These are phyloP conservation scores for Coregonus ussuriensis DNA, from an alignment of 2,797 vertebrate species.

Conservation along the genomic window DNA sequence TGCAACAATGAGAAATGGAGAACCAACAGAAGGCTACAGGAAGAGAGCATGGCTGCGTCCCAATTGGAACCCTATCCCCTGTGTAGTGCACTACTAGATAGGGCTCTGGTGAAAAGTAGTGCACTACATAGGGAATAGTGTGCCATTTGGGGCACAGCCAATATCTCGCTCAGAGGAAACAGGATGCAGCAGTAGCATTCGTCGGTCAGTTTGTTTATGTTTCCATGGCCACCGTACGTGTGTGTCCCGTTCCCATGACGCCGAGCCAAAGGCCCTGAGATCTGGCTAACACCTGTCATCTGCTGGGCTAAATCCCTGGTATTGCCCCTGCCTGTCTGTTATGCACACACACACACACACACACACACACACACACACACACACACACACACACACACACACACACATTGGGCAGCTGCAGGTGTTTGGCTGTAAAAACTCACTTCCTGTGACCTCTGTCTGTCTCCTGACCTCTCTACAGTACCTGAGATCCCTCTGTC, in stretches of 20 bases:
- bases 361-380: background rate
- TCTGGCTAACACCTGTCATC: constrained; percentile 1
- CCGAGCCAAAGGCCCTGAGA: background rate
- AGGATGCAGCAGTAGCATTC: background rate
- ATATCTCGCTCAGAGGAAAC: background rate
- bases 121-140: background rate
- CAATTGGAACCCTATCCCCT: background rate
- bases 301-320: background rate
- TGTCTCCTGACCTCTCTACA: background rate
- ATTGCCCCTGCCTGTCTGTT: no score
- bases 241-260: background rate
- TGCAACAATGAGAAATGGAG: background rate
- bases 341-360: background rate
- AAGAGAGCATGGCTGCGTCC: background rate
- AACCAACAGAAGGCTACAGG: background rate
- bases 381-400: constrained; percentile 1
- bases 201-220: background rate
- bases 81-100: background rate
- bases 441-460: background rate
- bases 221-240: background rate
- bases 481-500: background rate
- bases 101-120: background rate
- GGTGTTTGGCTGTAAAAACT: background rate
- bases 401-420: background rate
- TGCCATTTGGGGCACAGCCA: background rate